Percentiles rank a stretch among this genome's conserved stretches.
phyloP scores from a whole-genome alignment of 2,888 invertebrate genomes.

The Brachylomia viminalis region DNA sequence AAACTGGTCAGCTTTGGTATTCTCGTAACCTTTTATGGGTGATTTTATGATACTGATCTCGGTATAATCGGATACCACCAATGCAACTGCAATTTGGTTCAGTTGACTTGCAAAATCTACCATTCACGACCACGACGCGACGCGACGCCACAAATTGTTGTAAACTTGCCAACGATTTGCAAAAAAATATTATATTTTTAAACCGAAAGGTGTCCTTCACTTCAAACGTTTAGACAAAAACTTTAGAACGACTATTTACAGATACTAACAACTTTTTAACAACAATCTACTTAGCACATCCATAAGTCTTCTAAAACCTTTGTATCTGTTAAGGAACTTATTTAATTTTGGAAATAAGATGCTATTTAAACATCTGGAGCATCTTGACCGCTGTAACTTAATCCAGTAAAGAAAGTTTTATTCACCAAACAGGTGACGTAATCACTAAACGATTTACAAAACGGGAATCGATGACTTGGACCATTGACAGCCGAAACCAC shows the following conservation, averaged over 20 bases:
- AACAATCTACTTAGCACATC: neutral
- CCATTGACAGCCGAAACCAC: neutral
- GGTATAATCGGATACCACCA: conserved; percentile 18
- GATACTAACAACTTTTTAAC: neutral
- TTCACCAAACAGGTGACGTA: neutral
- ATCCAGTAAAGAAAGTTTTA: neutral
- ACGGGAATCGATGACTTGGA: conserved; percentile 28
- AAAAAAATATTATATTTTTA: conserved; percentile 38
- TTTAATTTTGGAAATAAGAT: neutral
- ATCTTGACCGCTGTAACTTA: neutral
- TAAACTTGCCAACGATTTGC: conserved; percentile 34
- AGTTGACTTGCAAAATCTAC: conserved; percentile 17
- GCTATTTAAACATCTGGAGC: neutral
- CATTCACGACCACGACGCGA: conserved; percentile 7
- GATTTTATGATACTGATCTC: neutral
- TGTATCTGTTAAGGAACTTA: neutral
- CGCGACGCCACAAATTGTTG: conserved; percentile 26
- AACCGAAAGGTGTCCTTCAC: conserved; percentile 2
- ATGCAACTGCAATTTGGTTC: conserved; percentile 8
- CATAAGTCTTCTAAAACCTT: neutral
- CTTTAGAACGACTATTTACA: conserved; percentile 3
- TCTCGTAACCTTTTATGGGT: conserved; percentile 8
- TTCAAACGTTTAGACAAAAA: neutral
- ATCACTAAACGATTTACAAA: neutral
- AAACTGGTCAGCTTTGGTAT: neutral